A percentile compares a stretch with the other conserved stretches of the same genome.
Evolutionary conservation across 1,140 invertebrate species (phyloP).

Genomic region (Scaptomyza montana): DNA sequence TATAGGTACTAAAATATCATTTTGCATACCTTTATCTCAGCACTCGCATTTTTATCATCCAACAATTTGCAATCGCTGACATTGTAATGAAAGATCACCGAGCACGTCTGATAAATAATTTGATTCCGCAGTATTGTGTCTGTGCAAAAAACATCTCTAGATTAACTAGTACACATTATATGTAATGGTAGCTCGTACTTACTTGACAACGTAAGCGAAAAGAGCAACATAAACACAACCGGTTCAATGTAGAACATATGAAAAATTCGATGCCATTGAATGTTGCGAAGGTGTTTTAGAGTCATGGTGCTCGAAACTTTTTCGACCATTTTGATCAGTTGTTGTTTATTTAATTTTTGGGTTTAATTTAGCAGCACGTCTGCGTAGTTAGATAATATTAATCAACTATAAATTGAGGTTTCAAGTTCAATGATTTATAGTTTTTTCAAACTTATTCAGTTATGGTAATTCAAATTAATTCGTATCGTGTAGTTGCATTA

Average conservation of each 20-base stretch:
- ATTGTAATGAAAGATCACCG: constrained; percentile 84
- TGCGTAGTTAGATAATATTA: constrained; percentile 4
- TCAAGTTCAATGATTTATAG: background rate
- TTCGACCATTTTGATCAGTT: constrained; percentile 64
- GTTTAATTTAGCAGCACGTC: background rate
- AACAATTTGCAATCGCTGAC: constrained; percentile 84
- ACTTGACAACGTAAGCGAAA: constrained; percentile 77
- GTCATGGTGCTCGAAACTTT: constrained; percentile 51
- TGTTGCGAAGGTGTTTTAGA: constrained; percentile 49
- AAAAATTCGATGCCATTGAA: constrained; percentile 73
- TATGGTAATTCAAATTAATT: background rate
- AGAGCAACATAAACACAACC: constrained; percentile 76
- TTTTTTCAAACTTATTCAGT: background rate
- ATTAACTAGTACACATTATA: background rate
- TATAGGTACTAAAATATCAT: background rate
- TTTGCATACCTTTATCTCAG: constrained; percentile 80
- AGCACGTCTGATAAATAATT: constrained; percentile 85
- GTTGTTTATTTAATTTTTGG: constrained; percentile 21
- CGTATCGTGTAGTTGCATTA: constrained; percentile 13
- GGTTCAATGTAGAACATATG: constrained; percentile 82
- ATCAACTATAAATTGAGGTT: constrained; percentile 5
- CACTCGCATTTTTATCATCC: constrained; percentile 84
- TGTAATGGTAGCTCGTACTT: constrained; percentile 29
- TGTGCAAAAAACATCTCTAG: constrained; percentile 62
- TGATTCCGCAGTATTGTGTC: constrained; percentile 85